Evolutionary conservation across 2,113 vertebrate species (phyloP).

Genomic region (Geococcyx californianus): DNA sequence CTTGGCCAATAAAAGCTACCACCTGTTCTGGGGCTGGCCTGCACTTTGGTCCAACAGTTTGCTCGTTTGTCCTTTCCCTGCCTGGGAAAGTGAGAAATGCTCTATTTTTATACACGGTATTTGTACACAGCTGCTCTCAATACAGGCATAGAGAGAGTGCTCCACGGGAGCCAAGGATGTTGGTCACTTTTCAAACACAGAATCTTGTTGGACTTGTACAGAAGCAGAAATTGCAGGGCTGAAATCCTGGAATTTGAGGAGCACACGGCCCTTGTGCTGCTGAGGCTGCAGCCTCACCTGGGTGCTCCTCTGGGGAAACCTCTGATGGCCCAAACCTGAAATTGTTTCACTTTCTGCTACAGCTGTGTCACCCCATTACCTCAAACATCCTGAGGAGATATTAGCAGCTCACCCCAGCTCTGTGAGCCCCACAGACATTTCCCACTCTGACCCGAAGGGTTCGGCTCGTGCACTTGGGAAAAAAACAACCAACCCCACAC

Average conservation of each 20-base stretch:
- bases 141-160: neutral
- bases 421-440: rapidly evolving
- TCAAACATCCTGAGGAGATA: neutral
- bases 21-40: neutral
- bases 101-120: neutral
- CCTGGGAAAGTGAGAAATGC: neutral
- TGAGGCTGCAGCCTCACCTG: neutral
- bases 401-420: neutral
- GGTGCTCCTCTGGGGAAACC: neutral
- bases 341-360: neutral
- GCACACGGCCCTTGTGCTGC: neutral
- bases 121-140: neutral
- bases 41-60: neutral
- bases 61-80: neutral
- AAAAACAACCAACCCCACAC: neutral
- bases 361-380: neutral
- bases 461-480: rapidly evolving
- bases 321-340: neutral
- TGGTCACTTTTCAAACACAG: neutral
- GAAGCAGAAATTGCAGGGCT: neutral
- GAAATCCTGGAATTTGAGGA: neutral
- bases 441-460: rapidly evolving
- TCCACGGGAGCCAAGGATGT: neutral
- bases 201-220: neutral
- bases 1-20: constrained; percentile 1